phyloP scores from a whole-genome alignment of 2,113 vertebrate species.

The Willisornis vidua region DNA sequence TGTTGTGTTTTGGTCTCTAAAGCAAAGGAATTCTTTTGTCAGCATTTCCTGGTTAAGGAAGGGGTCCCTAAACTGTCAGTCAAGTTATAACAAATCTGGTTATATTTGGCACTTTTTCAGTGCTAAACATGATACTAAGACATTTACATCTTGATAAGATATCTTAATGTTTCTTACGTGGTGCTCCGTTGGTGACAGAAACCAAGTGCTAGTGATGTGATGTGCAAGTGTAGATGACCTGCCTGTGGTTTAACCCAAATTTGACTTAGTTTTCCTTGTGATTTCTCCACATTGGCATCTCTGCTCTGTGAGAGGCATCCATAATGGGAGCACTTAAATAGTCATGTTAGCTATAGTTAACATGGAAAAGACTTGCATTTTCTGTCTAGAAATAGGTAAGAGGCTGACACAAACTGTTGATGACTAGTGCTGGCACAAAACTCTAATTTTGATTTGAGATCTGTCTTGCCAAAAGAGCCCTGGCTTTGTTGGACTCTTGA shows the following conservation, averaged over 20 bases:
- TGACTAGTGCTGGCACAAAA: not conserved
- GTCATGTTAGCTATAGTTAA: not conserved
- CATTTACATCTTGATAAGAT: not conserved
- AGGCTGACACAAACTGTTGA: not conserved
- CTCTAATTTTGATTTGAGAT: not conserved
- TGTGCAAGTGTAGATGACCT: not conserved
- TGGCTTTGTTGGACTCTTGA: not conserved
- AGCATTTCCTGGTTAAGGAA: not conserved
- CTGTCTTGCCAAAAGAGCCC: not conserved
- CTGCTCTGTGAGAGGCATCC: not conserved
- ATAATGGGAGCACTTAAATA: not conserved
- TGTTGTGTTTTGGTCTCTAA: not conserved
- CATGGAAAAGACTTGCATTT: not conserved
- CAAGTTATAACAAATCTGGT: not conserved
- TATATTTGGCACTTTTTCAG: not conserved
- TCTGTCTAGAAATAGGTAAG: not conserved
- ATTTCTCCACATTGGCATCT: not conserved
- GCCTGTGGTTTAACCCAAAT: not conserved
- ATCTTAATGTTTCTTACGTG: not conserved
- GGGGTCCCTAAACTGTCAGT: not conserved
- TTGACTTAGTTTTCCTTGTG: not conserved
- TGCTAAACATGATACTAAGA: not conserved
- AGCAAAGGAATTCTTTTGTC: not conserved
- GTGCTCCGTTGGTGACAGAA: not conserved
- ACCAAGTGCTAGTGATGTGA: not conserved